Percentiles rank a stretch among this genome's conserved stretches.
Evolutionary conservation across 2,113 vertebrate species (phyloP).

Genomic region (Zosterops lateralis): DNA sequence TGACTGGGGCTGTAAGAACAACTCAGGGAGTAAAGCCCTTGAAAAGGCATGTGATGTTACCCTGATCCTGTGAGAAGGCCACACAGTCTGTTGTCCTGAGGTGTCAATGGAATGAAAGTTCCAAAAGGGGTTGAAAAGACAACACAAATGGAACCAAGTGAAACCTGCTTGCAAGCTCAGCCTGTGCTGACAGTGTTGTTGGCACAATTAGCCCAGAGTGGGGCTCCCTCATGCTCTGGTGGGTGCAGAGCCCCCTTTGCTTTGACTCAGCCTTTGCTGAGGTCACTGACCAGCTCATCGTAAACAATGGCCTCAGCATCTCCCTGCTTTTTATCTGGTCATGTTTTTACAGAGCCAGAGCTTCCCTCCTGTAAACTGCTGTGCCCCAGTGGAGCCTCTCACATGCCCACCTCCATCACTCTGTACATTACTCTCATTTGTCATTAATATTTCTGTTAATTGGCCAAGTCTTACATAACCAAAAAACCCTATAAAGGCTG

Average conservation of each 20-base stretch:
- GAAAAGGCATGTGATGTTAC: neutral
- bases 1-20: neutral
- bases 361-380: neutral
- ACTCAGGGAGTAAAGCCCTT: neutral
- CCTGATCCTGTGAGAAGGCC: neutral
- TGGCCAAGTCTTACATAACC: neutral
- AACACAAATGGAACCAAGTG: neutral
- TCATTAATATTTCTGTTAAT: neutral
- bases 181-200: neutral
- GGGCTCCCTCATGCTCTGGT: neutral
- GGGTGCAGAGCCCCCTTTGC: neutral
- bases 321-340: neutral
- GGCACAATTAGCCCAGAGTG: neutral
- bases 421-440: neutral
- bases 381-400: neutral
- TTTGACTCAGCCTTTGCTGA: neutral
- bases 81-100: neutral
- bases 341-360: neutral
- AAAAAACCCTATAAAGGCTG: neutral
- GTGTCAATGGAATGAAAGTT: neutral
- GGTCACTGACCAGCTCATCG: neutral
- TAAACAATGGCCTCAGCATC: neutral
- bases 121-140: neutral
- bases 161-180: neutral
- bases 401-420: neutral